A percentile compares a stretch with the other conserved stretches of the same genome.
These are phyloP conservation scores for Ophiothrix spiculata DNA, from an alignment of 35 echinoderm and acorn worm species.

Conservation along the genomic window DNA sequence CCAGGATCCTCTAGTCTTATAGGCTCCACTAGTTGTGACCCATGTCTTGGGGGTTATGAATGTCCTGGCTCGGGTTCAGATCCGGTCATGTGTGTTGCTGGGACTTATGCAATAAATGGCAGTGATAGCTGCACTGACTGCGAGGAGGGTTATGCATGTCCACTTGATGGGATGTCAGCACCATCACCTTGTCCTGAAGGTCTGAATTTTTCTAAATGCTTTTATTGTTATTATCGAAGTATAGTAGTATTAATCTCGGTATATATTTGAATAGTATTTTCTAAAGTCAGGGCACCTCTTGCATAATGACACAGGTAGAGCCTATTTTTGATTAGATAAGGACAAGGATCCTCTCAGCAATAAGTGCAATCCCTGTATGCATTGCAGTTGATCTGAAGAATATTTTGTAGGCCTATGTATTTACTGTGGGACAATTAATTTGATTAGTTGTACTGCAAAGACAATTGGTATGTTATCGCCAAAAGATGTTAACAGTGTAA, in stretches of 20 bases:
- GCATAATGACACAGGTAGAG: no score
- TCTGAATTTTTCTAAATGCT: neutral
- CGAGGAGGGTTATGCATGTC: constrained; percentile 62
- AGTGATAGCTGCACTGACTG: constrained; percentile 63
- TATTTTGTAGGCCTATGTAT: no score
- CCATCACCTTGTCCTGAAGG: constrained; percentile 60
- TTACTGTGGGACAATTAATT: no score
- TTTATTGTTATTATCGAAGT: neutral
- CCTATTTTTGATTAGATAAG: no score
- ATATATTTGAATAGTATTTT: no score
- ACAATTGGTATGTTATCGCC: no score
- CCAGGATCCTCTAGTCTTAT: constrained; percentile 66
- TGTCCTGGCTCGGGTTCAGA: constrained; percentile 40
- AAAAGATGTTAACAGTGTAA: no score
- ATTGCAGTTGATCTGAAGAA: no score
- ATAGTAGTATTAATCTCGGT: neutral
- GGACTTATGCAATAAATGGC: constrained; percentile 52
- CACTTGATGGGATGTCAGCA: constrained; percentile 47
- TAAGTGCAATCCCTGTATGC: no score
- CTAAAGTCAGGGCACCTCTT: no score
- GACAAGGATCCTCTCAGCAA: no score
- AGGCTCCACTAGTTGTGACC: constrained; percentile 50
- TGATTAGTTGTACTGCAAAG: no score
- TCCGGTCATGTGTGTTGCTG: constrained; percentile 51
- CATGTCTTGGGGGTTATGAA: constrained; percentile 82